Evolutionary conservation across 2,888 invertebrate genomes (phyloP), one percentile per base, ranked within the genome.

Genomic region (Poecilus cupreus): DNA sequence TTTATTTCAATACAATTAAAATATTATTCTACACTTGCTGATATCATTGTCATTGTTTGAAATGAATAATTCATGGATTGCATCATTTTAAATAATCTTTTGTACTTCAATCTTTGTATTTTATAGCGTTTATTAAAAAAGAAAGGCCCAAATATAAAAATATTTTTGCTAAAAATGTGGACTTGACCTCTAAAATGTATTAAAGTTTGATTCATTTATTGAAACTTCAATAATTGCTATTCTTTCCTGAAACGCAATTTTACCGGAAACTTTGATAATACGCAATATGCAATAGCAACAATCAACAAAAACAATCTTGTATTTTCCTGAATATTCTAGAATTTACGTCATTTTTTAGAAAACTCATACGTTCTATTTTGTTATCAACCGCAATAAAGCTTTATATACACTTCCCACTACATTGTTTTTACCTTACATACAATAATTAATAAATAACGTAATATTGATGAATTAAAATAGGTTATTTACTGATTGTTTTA

Each of bases 301-400:
- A 54, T 20, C 18, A 37, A 32, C 16, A 68, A 18, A 37, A 68
- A 68, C 37, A 68, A 64, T 68, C 11, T 3, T 64, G 16, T 37
- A 37, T 37, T 68, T 68, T 68, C 64, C 37, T 1, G 64, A 68
- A 68, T 20, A 37, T 68, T 68, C 64, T 68, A 68, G 64, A 68
- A 68, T 68, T 8, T 32, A 37, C 64, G 37, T 68, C 64, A 68
- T 16, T 18, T 37, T 32, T 57, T 37, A 68, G 37, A 68, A 68
- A 32, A 32, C 24, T 26, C 64, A 16, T 32, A 68, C 37, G 64
- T 37, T 68, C 20, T 6, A 3, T 3, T 18, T 16, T 6, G 49
- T 16, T 49, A 1, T 60, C n/a, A 60, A 22, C n/a, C n/a, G 26
- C 26, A 3, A 16, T 68, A 68, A 68, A 68, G 64, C 6, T 68